These are phyloP conservation scores for Cyanocitta stelleri DNA, from an alignment of 2,113 vertebrate genomes.

Conservation along the genomic window DNA sequence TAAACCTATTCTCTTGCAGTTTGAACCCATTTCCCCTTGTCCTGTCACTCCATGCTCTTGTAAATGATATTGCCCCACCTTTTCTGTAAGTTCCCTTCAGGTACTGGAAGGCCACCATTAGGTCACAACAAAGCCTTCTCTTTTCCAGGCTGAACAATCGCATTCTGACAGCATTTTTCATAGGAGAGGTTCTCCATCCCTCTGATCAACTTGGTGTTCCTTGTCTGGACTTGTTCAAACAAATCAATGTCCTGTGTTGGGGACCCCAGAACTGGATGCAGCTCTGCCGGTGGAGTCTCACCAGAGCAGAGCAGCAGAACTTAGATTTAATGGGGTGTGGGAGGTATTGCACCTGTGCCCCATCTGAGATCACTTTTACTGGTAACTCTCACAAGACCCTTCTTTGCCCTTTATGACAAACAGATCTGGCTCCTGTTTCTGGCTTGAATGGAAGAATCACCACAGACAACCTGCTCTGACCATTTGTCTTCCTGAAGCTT, in stretches of 20 bases:
- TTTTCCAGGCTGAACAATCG: background rate
- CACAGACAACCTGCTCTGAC: background rate
- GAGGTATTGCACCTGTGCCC: background rate
- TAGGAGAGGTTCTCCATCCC: background rate
- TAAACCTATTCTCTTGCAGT: background rate
- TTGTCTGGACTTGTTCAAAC: background rate
- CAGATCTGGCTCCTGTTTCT: background rate
- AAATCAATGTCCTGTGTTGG: background rate
- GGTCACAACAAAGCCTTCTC: background rate
- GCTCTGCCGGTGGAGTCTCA: background rate
- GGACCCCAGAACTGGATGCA: background rate
- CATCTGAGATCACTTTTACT: background rate
- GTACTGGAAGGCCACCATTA: background rate
- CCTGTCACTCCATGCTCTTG: background rate
- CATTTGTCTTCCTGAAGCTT: background rate
- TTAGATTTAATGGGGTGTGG: background rate
- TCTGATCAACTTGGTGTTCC: background rate
- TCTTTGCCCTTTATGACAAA: background rate
- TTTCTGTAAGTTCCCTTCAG: background rate
- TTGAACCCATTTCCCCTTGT: background rate
- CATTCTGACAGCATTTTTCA: background rate
- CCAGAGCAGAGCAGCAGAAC: background rate
- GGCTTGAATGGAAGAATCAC: background rate
- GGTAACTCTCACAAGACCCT: rapidly evolving
- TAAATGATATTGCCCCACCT: background rate